Evolutionary conservation across 2,113 vertebrate species (phyloP).

Genomic region (Saguinus imperator): DNA sequence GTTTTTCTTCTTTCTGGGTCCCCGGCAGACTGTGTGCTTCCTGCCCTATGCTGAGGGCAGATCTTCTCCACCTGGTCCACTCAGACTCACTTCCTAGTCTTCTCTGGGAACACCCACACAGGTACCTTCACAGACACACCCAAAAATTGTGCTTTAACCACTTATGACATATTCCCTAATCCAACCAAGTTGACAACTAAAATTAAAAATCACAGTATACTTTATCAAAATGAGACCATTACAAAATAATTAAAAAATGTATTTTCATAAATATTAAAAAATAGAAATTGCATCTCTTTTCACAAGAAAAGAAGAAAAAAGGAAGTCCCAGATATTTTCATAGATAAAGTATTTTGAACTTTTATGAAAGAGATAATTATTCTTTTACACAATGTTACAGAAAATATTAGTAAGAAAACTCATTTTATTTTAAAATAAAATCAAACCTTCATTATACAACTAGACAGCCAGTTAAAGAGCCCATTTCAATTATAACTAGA

Average conservation of each 20-base stretch:
- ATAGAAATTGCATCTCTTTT: not conserved
- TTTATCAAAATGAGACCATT: not conserved
- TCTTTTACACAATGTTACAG: not conserved
- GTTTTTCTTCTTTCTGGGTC: not conserved
- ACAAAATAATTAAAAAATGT: not conserved
- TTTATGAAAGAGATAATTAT: not conserved
- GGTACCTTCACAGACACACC: not conserved
- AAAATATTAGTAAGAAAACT: not conserved
- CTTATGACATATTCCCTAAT: not conserved
- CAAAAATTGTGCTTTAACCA: not conserved
- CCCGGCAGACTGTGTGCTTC: not conserved
- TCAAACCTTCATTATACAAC: not conserved
- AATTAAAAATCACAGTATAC: not conserved
- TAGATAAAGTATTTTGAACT: not conserved
- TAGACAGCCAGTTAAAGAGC: not conserved
- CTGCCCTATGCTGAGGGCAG: not conserved
- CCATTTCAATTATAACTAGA: not conserved
- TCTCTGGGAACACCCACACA: not conserved
- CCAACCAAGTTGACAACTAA: not conserved
- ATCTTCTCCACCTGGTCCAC: not conserved
- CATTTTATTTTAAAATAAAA: not conserved
- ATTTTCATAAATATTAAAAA: not conserved
- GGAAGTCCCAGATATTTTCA: not conserved
- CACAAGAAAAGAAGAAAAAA: not conserved
- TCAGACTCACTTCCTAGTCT: not conserved